Base-by-base conservation (phyloP, 2,888 invertebrate genomes). In the Schizaphis graminum region DNA sequence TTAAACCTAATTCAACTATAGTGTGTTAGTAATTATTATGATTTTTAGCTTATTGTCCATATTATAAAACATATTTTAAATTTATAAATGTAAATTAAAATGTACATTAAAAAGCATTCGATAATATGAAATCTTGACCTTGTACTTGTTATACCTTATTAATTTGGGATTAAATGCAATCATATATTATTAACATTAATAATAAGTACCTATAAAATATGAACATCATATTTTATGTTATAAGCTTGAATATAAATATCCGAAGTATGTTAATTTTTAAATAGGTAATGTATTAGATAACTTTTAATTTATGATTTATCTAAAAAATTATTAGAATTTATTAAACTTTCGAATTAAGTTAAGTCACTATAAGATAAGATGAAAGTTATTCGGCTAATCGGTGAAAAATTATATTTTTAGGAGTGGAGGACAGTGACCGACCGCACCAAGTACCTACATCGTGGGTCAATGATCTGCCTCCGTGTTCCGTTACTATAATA, bases 391-490 rank as follows among this genome's bases (percentile, higher is more conserved):
- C 28, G 57, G 47, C 61, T 61, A 49, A 90, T 90, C 85, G 26
- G 57, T 49, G 49, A 57, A 86, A 94, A 94, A 86, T 91, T 61
- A 53, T 90, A 94, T 86, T 94, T 94, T 91, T 86, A 91, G 91
- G 94, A 94, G 94, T 35, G 94, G 94, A 94, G 94, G 90, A 94
- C 90, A 91, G 90, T 94, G 94, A 91, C 94, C 94, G 94, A 94
- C 94, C 94, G 44, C 86, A 53, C 94, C 94, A 94, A 86, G 94
- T 94, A 94, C 94, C 91, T 91, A 94, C 90, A 94, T 86, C 94
- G 94, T 91, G 94, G 94, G 94, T 94, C 94, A 94, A 94, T 94
- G 94, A 94, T 94, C 94, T 94, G 94, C 94, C 94, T 94, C 94
- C 86, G 94, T 94, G 91, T 94, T 94, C 94, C 94, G 94, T 94